Conservation (phyloP, 1,140 invertebrate species). For the Acromyrmex echinatior region DNA sequence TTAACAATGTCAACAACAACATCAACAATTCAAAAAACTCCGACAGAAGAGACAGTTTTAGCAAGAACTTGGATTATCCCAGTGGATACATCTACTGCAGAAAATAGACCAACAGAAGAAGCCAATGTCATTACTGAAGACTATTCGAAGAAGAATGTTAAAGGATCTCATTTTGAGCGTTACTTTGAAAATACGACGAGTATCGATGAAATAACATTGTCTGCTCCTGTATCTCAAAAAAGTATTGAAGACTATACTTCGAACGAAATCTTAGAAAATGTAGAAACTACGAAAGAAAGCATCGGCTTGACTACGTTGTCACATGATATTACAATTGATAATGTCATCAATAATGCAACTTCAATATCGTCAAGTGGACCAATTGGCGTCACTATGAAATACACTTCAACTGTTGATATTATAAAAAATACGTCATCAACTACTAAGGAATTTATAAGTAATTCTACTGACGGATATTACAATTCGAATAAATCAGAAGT, state of each 20-base stretch:
- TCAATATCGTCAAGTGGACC: background rate
- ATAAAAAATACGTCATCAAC: background rate
- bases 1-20: background rate
- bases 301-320: background rate
- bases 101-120: background rate
- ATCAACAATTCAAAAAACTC: background rate
- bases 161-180: background rate
- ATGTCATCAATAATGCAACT: background rate
- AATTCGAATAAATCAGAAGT: background rate
- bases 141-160: constrained; percentile 10
- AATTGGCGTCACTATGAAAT: background rate
- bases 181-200: constrained; percentile 31
- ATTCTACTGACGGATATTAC: background rate
- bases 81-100: background rate
- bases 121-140: background rate
- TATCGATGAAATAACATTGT: background rate
- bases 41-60: background rate
- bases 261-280: background rate
- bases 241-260: background rate
- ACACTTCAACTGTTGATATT: background rate
- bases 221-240: background rate
- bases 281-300: background rate
- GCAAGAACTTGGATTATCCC: background rate
- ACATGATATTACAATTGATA: background rate
- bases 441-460: background rate